These are phyloP conservation scores for Netelia inedita DNA, from an alignment of 2,888 invertebrate genomes.

Conservation along the genomic window DNA sequence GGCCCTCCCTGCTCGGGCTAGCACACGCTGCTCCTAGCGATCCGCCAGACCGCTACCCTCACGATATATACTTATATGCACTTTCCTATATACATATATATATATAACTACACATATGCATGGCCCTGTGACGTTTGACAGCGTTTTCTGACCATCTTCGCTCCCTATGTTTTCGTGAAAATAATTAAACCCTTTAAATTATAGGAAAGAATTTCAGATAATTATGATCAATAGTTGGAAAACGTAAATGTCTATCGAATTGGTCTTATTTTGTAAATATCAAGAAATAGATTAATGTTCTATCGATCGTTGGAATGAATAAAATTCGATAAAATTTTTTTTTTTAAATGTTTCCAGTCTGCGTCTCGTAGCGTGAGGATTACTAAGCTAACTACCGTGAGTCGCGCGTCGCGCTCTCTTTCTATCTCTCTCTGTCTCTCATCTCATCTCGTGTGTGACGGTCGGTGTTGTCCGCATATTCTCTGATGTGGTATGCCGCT, in stretches of 20 bases:
- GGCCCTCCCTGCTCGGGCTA: conserved; percentile 18
- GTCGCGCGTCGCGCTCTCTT: conserved; percentile 12
- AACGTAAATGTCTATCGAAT: no score
- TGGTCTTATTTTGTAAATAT: no score
- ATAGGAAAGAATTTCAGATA: no score
- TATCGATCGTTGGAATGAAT: no score
- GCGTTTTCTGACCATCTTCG: not conserved
- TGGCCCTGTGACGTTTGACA: not conserved
- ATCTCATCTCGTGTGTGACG: not conserved
- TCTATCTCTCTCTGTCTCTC: no score
- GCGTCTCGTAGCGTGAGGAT: not conserved
- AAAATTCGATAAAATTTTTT: no score
- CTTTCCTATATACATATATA: not conserved
- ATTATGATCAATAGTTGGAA: no score
- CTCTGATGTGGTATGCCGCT: conserved; percentile 4
- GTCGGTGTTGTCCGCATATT: conserved; percentile 4
- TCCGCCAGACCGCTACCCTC: not conserved
- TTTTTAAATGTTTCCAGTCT: no score
- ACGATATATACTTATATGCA: not conserved
- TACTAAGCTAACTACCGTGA: conserved; percentile 5
- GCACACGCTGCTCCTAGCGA: not conserved
- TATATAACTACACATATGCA: not conserved
- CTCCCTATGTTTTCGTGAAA: no score
- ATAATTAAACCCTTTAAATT: no score
- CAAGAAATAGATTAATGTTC: no score